A percentile compares a stretch with the other conserved stretches of the same genome.
Conservation (phyloP, 2,888 invertebrate species). For the Seira ritae region DNA sequence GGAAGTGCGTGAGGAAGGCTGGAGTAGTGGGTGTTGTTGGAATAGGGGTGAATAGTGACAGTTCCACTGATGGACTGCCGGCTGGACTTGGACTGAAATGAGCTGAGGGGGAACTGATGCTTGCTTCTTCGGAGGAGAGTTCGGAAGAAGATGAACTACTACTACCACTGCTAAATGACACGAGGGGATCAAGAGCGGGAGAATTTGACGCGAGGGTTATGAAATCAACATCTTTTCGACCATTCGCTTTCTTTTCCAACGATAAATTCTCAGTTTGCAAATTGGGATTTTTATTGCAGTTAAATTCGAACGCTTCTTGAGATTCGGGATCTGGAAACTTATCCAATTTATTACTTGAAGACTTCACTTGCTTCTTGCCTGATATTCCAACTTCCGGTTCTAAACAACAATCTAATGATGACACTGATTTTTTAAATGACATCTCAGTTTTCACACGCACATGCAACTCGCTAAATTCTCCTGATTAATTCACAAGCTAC, state of each 20-base stretch:
- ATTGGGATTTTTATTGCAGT: background rate
- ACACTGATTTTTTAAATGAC: constrained; percentile 31
- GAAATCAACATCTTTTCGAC: constrained; percentile 36
- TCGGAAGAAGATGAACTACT: background rate
- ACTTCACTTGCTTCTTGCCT: background rate
- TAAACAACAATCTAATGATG: background rate
- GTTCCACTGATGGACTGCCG: constrained; percentile 29
- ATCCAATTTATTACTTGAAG: background rate
- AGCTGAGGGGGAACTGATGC: constrained; percentile 16
- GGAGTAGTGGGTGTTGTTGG: constrained; percentile 31
- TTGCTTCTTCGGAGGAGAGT: background rate
- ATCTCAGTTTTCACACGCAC: constrained; percentile 31
- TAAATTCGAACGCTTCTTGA: background rate
- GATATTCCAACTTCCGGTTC: background rate
- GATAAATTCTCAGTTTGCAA: background rate
- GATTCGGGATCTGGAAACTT: too few relatives aligned
- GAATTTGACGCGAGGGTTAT: too few relatives aligned
- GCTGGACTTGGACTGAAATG: constrained; percentile 25
- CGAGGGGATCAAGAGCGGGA: constrained; percentile 8
- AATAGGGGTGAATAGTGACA: constrained; percentile 35
- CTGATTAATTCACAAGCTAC: background rate
- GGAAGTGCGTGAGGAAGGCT: constrained; percentile 9
- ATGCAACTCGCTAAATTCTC: background rate
- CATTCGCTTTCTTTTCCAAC: constrained; percentile 4
- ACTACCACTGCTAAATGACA: background rate